These are phyloP conservation scores for Lacerta bilineata DNA, from an alignment of 2,797 vertebrate genomes.

Conservation along the genomic window DNA sequence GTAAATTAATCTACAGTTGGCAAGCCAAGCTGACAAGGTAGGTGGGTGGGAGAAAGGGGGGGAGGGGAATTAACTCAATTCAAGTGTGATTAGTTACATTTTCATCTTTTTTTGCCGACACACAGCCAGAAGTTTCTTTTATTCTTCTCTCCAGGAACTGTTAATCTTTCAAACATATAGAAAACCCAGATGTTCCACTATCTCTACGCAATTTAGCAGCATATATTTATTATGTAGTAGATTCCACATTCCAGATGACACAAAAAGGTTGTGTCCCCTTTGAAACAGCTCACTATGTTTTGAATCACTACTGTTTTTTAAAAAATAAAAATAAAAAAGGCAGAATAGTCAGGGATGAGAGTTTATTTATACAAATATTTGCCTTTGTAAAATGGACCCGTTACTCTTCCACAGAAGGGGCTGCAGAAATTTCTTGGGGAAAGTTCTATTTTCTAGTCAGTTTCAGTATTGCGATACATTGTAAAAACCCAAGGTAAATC, in stretches of 20 bases:
- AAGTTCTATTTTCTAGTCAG: not conserved
- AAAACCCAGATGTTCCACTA: not conserved
- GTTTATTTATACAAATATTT: not conserved
- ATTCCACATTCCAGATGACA: slow-evolving; percentile 41
- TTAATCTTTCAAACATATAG: slow-evolving; percentile 48
- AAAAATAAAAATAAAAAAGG: not conserved
- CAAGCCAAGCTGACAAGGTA: not conserved
- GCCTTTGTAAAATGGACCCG: not conserved
- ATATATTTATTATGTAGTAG: slow-evolving; percentile 31
- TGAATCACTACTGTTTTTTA: slow-evolving; percentile 20
- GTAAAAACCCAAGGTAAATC: not conserved
- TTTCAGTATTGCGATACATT: not conserved
- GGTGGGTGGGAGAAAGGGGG: not conserved
- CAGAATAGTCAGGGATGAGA: not conserved
- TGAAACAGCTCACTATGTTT: not conserved
- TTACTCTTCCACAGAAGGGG: not conserved
- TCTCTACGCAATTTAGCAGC: slow-evolving; percentile 39
- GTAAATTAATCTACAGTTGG: slow-evolving; percentile 15
- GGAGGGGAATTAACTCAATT: slow-evolving; percentile 37
- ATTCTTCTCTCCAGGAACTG: slow-evolving; percentile 36
- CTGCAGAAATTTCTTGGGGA: not conserved
- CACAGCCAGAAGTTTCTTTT: slow-evolving; percentile 33
- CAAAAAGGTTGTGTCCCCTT: slow-evolving; percentile 40
- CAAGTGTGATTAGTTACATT: slow-evolving; percentile 51
- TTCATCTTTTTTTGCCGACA: slow-evolving; percentile 47